Evolutionary conservation across 2,113 vertebrate genomes (phyloP).

Genomic region (Chaetops frenatus): DNA sequence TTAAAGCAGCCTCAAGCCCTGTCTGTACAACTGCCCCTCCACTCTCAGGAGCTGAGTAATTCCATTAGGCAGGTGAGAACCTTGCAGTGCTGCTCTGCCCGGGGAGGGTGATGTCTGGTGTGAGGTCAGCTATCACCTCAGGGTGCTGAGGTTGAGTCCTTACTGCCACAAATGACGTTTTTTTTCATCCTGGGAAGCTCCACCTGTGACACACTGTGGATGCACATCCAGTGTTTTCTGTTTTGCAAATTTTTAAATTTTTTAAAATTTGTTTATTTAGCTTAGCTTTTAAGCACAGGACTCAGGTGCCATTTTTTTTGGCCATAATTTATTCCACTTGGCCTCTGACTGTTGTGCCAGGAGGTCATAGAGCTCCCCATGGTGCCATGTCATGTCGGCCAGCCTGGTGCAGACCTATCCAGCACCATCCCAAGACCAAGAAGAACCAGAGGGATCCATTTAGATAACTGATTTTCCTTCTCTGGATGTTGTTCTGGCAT

Average conservation of each 20-base stretch:
- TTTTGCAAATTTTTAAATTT: background rate
- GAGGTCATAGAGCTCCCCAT: background rate
- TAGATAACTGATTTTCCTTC: background rate
- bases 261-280: background rate
- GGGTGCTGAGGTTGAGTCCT: background rate
- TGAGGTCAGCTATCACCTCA: background rate
- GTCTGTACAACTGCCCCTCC: background rate
- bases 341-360: background rate
- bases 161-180: background rate
- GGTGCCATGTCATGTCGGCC: background rate
- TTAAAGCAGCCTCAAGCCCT: background rate
- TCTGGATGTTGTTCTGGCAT: background rate
- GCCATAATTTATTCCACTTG: background rate
- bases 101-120: too few species aligned
- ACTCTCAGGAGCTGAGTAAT: background rate
- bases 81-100: background rate
- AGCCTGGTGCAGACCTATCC: background rate
- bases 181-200: background rate
- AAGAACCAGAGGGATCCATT: background rate
- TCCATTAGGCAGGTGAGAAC: background rate
- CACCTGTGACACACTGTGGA: fast-evolving
- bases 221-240: background rate
- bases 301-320: background rate
- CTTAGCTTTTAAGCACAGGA: background rate
- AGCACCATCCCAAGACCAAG: background rate